Evolutionary conservation across 1,140 invertebrate species (phyloP), one percentile per base, ranked within the genome.

Genomic region (Pseudoatta argentina): DNA sequence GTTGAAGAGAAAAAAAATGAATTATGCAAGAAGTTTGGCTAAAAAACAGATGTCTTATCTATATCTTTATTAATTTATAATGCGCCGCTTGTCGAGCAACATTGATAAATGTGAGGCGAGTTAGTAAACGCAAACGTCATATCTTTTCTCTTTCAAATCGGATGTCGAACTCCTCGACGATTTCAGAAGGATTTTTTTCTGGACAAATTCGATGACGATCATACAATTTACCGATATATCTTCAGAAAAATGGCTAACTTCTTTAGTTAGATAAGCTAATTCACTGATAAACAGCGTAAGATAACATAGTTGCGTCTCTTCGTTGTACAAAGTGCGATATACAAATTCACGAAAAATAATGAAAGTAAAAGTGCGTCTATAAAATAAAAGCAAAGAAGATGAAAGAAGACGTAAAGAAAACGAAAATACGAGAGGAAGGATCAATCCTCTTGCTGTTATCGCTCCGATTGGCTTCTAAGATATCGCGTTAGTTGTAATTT

Each of bases 401-500:
- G 30, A 30, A 59, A 12, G 10, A 34, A 44, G 59, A 71, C 16
- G 30, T 21, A 30, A 59, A 12, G 10, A 34, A 44, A 44, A 71
- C 21, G 30, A 30, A 59, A 57, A 21, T 30, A 30, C 21, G 12
- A 12, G 1, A 71, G 30, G 30, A 57, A 72, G 24, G 6, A 81
- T 34, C 24, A 61, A 12, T 81, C 14, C 63, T 18, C 39, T 55
- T 39, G 16, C 27, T 6, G 27, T 63, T 10, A 72, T 73, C 48
- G 44, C 16, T 82, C 44, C 14, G 14, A 67, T 48, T 16, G 6
- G 21, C 30, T 75, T 78, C 48, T 64, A 81, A 87, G 27, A 67
- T 78, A 86, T 69, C 27, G 30, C 69, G 18, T 55, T 55, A 73
- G 27, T 30, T 5, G 27, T 59, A 89, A 86, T 87, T 66, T 71